Evolutionary conservation across 2,113 vertebrate species (phyloP), one percentile per base, ranked within the genome.

Genomic region (Ammodytes marinus): DNA sequence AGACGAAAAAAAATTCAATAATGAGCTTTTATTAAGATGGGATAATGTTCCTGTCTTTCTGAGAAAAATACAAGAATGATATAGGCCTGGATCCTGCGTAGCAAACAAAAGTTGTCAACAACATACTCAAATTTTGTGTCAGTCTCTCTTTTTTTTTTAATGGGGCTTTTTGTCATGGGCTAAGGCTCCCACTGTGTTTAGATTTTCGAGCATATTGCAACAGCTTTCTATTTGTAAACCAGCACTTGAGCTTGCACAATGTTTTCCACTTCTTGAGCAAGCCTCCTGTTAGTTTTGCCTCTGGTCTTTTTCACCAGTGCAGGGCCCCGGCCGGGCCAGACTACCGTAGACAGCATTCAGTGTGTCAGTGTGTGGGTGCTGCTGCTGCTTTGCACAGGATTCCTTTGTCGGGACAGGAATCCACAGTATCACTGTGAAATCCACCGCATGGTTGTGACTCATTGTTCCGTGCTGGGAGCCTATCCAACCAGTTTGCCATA

Each of bases 381-480:
- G 27, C 27, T 80, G 87, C 76, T 76, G 74, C 82, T 88, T 84
- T 74, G 87, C 83, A 79, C 81, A 81, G 90, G 86, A 90, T 92
- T 93, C 88, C 83, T 91, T 91, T 94, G 92, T 92, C 46, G 77
- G 81, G 67, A 59, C 86, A 88, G 93, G 92, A 93, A 94, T 93
- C 91, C 91, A 88, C 91, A 79, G 88, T 82, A 80, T 80, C 80
- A 39, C 89, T 94, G 92, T 87, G 90, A 93, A 92, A 94, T 89
- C 80, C 86, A 86, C 90, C 9, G 77, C 89, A 69, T 77, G 87
- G 85, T 67, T 84, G 82, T 93, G 91, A 91, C 73, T 93, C 90
- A 88, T 88, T 91, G 91, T 88, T 87, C 79, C 77, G 64, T 45
- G 74, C 68, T 50, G 66, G 84, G 80, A 93, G 91, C 90, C 91